These are phyloP conservation scores for Castor canadensis DNA, from an alignment of 2,113 vertebrate genomes.

Conservation along the genomic window DNA sequence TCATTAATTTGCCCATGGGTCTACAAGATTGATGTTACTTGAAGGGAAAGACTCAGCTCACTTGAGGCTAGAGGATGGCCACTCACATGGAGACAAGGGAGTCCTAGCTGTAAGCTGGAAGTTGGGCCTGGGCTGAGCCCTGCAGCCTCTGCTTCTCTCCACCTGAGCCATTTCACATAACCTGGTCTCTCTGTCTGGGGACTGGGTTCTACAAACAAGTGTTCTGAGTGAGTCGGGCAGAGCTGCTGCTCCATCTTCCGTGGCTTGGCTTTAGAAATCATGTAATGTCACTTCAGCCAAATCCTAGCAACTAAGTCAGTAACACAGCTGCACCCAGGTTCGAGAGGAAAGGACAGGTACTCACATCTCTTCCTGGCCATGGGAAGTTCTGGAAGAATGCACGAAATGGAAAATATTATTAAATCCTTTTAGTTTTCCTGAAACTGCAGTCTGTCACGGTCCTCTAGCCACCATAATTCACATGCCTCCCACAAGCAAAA, in stretches of 20 bases:
- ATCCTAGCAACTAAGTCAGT: neutral
- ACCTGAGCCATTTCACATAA: neutral
- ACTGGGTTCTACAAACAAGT: neutral
- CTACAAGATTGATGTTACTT: neutral
- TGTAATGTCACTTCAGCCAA: neutral
- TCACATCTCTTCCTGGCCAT: neutral
- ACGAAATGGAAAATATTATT: neutral
- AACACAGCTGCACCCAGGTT: neutral
- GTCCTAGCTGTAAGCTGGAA: neutral
- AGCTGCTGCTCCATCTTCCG: neutral
- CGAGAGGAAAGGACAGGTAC: neutral
- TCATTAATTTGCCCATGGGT: neutral
- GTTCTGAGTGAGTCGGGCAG: neutral
- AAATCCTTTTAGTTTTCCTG: neutral
- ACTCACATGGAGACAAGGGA: neutral
- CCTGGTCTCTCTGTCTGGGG: neutral
- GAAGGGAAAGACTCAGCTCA: neutral
- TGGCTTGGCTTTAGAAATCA: slow-evolving; percentile 23
- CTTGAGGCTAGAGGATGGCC: neutral
- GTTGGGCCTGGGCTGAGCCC: neutral
- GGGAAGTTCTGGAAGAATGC: neutral
- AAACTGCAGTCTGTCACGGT: neutral
- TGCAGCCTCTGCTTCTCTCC: neutral
- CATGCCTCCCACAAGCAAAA: neutral
- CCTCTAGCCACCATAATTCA: neutral